A percentile compares a stretch with the other conserved stretches of the same genome.
Conservation (phyloP, 2,888 invertebrate species). For the Seira musarum region DNA sequence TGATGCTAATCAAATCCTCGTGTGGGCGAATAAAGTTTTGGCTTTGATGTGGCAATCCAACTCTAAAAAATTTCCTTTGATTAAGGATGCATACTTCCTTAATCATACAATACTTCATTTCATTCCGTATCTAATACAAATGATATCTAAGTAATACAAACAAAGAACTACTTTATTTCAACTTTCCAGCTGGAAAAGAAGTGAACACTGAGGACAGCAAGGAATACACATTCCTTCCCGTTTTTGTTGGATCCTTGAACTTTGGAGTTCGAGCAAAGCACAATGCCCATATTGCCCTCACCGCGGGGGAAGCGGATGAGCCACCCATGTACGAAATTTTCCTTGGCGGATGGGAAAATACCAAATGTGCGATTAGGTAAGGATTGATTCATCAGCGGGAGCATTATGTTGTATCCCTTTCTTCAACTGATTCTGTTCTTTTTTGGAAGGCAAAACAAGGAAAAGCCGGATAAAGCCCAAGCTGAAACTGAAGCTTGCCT, state of each 20-base stretch:
- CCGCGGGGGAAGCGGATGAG: constrained; percentile 79
- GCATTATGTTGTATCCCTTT: not conserved
- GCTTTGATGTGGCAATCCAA: not conserved
- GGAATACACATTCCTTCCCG: constrained; percentile 86
- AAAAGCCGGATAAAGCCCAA: constrained; percentile 83
- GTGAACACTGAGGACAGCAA: constrained; percentile 85
- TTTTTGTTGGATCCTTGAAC: constrained; percentile 79
- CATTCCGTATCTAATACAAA: no score
- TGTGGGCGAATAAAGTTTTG: not conserved
- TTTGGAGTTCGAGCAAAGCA: constrained; percentile 86
- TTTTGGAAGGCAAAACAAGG: no score
- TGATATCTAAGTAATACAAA: no score
- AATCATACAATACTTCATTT: not conserved
- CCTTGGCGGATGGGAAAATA: constrained; percentile 73
- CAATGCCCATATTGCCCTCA: constrained; percentile 89
- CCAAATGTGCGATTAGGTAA: constrained; percentile 64
- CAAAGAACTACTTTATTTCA: constrained; percentile 2
- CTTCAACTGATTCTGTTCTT: constrained; percentile 73
- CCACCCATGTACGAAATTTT: constrained; percentile 89
- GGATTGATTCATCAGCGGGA: no score
- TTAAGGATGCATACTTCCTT: not conserved
- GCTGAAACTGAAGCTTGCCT: constrained; percentile 82
- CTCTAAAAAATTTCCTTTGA: not conserved
- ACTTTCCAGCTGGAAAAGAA: constrained; percentile 75
- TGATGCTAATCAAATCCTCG: not conserved